Percentiles rank a stretch among this genome's conserved stretches.
Conservation (phyloP, 2,113 vertebrate species). For the Ivindomyrus marchei region DNA sequence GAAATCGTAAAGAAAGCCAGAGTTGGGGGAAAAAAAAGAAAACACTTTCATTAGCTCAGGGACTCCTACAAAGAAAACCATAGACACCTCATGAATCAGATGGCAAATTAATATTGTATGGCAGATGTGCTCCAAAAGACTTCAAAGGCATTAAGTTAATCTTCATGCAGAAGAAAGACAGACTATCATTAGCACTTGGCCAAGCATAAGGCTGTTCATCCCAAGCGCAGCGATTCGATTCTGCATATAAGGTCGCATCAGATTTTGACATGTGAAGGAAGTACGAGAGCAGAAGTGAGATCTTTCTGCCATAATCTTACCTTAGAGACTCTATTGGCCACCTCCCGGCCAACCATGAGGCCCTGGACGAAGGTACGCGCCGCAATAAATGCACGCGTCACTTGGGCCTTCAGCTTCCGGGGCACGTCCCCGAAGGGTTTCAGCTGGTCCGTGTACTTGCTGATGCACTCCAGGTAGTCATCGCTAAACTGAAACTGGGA, state of each 20-base stretch:
- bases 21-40: not conserved
- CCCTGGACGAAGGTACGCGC: slow-evolving; percentile 94
- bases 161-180: not conserved
- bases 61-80: not conserved
- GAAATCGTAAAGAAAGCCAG: not conserved
- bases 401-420: slow-evolving; percentile 86
- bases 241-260: not conserved
- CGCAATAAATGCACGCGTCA: slow-evolving; percentile 85
- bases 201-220: not conserved
- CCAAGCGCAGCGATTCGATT: not conserved
- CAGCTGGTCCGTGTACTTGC: slow-evolving; percentile 92
- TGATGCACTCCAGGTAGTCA: slow-evolving; percentile 80
- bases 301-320: slow-evolving; percentile 57
- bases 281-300: not conserved
- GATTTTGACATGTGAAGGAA: not conserved
- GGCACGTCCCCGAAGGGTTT: slow-evolving; percentile 94
- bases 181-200: not conserved
- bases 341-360: slow-evolving; percentile 87
- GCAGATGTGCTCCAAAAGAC: slow-evolving; percentile 2
- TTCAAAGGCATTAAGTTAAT: not conserved
- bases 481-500: slow-evolving; percentile 73
- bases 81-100: not conserved
- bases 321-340: slow-evolving; percentile 93
- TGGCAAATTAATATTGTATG: slow-evolving; percentile 6
- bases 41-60: not conserved